Base-by-base conservation (phyloP, 2,888 invertebrate species). In the Gari tellinella region DNA sequence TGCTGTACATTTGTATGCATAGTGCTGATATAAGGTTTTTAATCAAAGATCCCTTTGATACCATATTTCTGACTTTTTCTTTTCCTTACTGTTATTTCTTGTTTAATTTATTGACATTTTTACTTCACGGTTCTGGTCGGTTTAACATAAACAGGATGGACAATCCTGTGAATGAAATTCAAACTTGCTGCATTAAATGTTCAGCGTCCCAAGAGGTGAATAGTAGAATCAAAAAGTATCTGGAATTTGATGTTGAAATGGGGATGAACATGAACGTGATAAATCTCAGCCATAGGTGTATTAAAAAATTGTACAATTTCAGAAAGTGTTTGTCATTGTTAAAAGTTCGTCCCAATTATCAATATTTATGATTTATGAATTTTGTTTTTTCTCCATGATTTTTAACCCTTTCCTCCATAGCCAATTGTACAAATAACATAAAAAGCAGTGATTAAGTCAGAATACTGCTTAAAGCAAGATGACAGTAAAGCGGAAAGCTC, bases 221-320 rank as follows among this genome's bases (percentile, higher is more conserved):
- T 31, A 31, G 26, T 26, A 45, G 3, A 4, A n/a, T 17, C 43
- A 17, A 17, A 12, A 8, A 12, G 45, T 45, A n/a, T 31, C n/a
- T 25, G 14, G 23, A 26, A 19, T 12, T 45, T 31, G 31, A 7
- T 52, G n/a, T 17, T 45, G 2, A 45, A 31, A 26, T 26, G 19
- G 17, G 5, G 26, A 26, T n/a, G 23, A 25, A 45, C 26, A 26
- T 4, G 8, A 60, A 51, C 8, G 23, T 31, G 31, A 52, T 55
- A 23, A 21, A n/a, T 66, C 63, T 62, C 64, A 83, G 82, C 70
- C 80, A 76, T 83, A 82, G 83, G 73, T 83, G 82, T 85, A 85
- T 83, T 83, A 85, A 85, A 85, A 83, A 85, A 81, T 73, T 78
- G 48, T 83, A 81, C 76, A 84, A 84, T 77, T 84, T 81, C 78